Evolutionary conservation across 2,888 invertebrate species (phyloP), one percentile per base, ranked within the genome.

Genomic region (Macrosiphum euphorbiae): DNA sequence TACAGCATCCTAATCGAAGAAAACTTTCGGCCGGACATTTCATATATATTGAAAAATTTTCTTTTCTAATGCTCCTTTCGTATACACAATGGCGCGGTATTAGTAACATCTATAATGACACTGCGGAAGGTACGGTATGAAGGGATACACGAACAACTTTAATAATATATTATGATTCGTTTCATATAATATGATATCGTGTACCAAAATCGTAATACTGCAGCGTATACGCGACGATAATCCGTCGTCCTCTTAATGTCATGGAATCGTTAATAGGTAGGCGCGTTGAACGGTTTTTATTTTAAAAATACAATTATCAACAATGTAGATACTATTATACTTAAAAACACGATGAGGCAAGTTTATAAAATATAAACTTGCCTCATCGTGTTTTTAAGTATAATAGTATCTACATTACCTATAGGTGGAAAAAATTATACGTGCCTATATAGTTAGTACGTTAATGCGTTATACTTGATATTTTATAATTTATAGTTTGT

Each of bases 1-100:
- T 50, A 41, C 92, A 52, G 61, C 61, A 7, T 87, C 52, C 67
- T 88, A 88, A 92, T 67, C 92, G 88, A 92, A 67, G 55, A n/a
- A 61, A 91, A 86, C 91, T 86, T 86, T 58, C 85, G 24, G 47
- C 86, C 8, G 47, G 67, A 90, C 90, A 90, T 50, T 8, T 35
- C 58, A 61, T 28, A 44, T 58, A 89, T 44, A 85, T 90, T 67
- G 67, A 67, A 90, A 90, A 67, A 35, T 50, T 90, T 10, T 50
- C 50, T 78, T 90, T 52, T 90, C 90, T 84, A 90, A 90, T 52
- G 78, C 35, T 41, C 35, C 35, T 50, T 90, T 78, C 52, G 78
- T 52, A 16, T 26, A 35, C 52, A n/a, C 52, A n/a, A 90, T 67
- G 26, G 24, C 11, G 35, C 11, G 35, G 35, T 35, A 78, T 78